phyloP scores from a whole-genome alignment of 2,888 invertebrate species.

The Epirrita christyi region DNA sequence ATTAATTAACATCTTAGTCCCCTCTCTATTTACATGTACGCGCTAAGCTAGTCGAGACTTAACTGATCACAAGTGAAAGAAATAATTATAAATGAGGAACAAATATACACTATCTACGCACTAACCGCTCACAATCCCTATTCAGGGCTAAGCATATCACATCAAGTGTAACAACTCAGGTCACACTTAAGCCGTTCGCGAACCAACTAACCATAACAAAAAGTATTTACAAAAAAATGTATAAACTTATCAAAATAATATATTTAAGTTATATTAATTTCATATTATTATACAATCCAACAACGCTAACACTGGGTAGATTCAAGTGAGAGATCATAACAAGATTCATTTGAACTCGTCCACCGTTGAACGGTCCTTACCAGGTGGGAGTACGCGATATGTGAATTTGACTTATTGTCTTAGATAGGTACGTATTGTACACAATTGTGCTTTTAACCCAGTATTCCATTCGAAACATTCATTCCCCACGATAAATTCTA shows the following conservation, averaged over 20 bases:
- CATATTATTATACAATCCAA: constrained; percentile 72
- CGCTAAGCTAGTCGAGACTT: constrained; percentile 79
- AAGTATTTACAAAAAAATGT: constrained; percentile 78
- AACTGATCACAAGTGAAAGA: constrained; percentile 76
- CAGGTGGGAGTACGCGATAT: constrained; percentile 77
- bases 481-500: constrained; percentile 54
- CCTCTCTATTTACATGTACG: constrained; percentile 71
- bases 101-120: constrained; percentile 75
- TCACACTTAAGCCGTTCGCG: constrained; percentile 71
- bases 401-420: constrained; percentile 79
- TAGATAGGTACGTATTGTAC: constrained; percentile 69
- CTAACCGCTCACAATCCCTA: constrained; percentile 66
- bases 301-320: constrained; percentile 82
- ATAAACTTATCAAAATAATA: constrained; percentile 77
- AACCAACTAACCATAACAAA: constrained; percentile 59
- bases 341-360: constrained; percentile 75
- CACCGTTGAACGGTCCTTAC: constrained; percentile 42
- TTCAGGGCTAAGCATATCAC: constrained; percentile 70
- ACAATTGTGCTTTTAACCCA: constrained; percentile 76
- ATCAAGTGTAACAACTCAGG: constrained; percentile 54
- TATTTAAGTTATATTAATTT: constrained; percentile 66
- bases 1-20: constrained; percentile 56
- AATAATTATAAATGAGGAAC: constrained; percentile 78
- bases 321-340: constrained; percentile 82
- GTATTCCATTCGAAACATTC: constrained; percentile 62